Evolutionary conservation across 2,113 vertebrate species (phyloP), one percentile per base, ranked within the genome.

Genomic region (Chloroceryle aenea): DNA sequence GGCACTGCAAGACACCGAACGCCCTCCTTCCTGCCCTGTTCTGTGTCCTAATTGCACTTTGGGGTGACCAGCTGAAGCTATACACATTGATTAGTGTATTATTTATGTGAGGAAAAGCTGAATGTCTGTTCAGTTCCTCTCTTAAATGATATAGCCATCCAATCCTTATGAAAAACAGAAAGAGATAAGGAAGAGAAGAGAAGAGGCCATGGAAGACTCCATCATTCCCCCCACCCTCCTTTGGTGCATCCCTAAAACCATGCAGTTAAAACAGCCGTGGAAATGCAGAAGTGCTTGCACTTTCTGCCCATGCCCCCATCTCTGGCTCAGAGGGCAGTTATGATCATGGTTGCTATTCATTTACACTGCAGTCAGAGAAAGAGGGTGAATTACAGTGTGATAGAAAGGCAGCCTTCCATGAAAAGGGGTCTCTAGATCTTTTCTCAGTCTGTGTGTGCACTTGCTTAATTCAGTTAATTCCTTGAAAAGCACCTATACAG

Each of bases 221-320:
- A 56, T 71, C 30, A 14, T 36, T 85, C 38, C 19, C 67, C 25
- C 47, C 2, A 1, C 43, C 4, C 8, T 91, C 30, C 19, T 75
- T 42, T 38, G 34, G 16, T 40, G 21, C 10, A 12, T 30, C 23
- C 63, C n/a, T 59, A 67, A 75, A 30, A 3, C 3, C 6, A 53
- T 11, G 7, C 16, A 2, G 22, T 2, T 59, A 68, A 85, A 85
- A 61, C 2, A 16, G 26, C 20, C 29, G 19, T 29, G 34, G 32
- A 64, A 89, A 69, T 0, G 0, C 22, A 73, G 13, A 34, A 17
- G 8, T 34, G 16, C 19, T 71, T 58, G 36, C 21, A 21, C 26
- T 29, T 50, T 23, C 25, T 69, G 36, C 0, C 10, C 52, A n/a
- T n/a, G n/a, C 0, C 10, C 10, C 47, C 47, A 48, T 6, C 20